Evolutionary conservation across 92 coral and sea anemone species (phyloP).

Genomic region (Palythoa grandis): DNA sequence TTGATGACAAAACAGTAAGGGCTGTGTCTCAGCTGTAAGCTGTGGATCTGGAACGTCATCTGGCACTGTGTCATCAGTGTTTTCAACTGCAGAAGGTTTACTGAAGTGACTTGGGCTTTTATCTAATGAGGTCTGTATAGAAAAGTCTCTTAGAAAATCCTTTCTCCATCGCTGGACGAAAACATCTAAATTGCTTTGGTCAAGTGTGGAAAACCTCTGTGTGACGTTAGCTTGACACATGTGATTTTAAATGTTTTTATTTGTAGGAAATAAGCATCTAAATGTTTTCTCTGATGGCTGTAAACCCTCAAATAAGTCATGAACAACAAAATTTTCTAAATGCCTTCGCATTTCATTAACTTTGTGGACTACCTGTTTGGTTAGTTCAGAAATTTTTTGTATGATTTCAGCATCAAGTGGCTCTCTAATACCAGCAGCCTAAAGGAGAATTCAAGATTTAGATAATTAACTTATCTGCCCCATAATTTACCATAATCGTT

Average conservation of each 20-base stretch:
- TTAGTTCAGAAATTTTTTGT: constrained; percentile 13
- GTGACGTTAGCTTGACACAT: constrained; percentile 19
- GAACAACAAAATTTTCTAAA: constrained; percentile 13
- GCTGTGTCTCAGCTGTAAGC: not conserved
- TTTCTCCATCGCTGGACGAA: constrained; percentile 42
- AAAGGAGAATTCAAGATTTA: not conserved
- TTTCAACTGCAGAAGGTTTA: not conserved
- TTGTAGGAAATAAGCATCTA: constrained; percentile 46
- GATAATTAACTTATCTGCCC: not conserved
- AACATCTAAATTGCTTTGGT: constrained; percentile 44
- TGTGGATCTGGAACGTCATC: constrained; percentile 24
- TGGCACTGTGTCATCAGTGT: not conserved
- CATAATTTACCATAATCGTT: too few relatives aligned
- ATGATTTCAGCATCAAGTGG: constrained; percentile 24
- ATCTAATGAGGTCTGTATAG: not conserved
- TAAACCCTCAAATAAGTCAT: not conserved
- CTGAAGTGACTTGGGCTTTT: not conserved
- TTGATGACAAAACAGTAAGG: constrained; percentile 44
- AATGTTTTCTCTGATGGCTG: constrained; percentile 23
- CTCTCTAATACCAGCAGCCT: constrained; percentile 41
- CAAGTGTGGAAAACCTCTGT: constrained; percentile 45
- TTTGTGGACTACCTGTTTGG: constrained; percentile 27
- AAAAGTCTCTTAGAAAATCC: not conserved
- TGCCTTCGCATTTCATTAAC: constrained; percentile 43
- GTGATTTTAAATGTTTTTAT: constrained; percentile 38